Evolutionary conservation across 1,140 invertebrate genomes (phyloP), one percentile per base, ranked within the genome.

Genomic region (Globodera ellingtonae): DNA sequence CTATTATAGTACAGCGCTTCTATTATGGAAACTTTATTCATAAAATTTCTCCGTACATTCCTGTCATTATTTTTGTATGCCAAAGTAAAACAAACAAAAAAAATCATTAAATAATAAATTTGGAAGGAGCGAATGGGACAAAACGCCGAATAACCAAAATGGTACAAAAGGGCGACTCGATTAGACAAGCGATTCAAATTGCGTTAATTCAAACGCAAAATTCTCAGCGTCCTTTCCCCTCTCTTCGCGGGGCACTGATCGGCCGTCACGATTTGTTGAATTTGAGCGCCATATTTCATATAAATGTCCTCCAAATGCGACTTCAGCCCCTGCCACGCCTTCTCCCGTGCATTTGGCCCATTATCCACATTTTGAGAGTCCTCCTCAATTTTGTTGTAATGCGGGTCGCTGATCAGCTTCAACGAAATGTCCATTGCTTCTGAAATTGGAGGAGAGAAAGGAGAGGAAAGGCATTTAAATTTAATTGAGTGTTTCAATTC

Each of bases 301-400:
- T 77, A 69, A 15, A 77, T 50, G 18, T 46, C 21, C 18, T 77
- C 75, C 47, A 77, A 69, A 35, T 65, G 48, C n/a, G 59, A 7
- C 6, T 69, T 77, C 8, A 77, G 7, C 10, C 24, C 21, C 35
- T 80, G 69, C 87, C 87, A 88, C 10, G 87, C 87, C 65, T 81
- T 84, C 35, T 82, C 83, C 75, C 85, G 24, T 21, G 85, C 81
- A 35, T 85, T 81, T 35, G 83, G 66, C 10, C 74, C 80, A 9
- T 56, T 80, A 62, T 66, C 69, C 35, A 62, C 59, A 21, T 86
- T 81, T 80, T 88, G 79, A 59, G 81, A 50, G 24, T 65, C 70
- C 50, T 88, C 88, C 72, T 88, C 87, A 15, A 88, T 89, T 62
- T 80, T 78, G 72, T 88, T 89, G 72, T 88, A 88, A 18, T 83